Conservation (phyloP, 1,140 invertebrate genomes). For the Agraylea sexmaculata region DNA sequence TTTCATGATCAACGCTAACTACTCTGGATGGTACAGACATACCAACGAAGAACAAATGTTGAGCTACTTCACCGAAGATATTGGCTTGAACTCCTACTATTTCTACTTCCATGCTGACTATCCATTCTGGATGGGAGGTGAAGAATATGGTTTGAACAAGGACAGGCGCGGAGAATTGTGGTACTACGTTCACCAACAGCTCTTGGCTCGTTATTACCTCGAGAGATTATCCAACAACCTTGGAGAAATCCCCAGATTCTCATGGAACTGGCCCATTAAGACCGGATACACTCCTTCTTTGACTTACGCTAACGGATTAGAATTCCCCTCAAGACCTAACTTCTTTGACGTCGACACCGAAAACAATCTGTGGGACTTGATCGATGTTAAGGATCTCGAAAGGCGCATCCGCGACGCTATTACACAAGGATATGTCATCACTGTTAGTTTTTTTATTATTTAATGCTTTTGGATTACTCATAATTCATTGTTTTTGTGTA, state of each 20-base stretch:
- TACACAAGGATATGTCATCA: conserved; percentile 36
- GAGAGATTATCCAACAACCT: conserved; percentile 52
- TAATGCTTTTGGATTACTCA: not conserved
- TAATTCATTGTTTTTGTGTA: not conserved
- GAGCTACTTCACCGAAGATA: conserved; percentile 63
- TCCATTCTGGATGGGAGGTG: conserved; percentile 51
- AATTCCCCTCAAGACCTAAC: conserved; percentile 42
- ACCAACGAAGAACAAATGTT: conserved; percentile 47
- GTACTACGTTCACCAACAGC: conserved; percentile 47
- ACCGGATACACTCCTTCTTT: conserved; percentile 46
- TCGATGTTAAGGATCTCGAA: conserved; percentile 40
- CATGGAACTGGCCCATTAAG: conserved; percentile 40
- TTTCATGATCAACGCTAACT: conserved; percentile 40
- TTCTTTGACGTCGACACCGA: conserved; percentile 35
- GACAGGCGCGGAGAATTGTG: conserved; percentile 49
- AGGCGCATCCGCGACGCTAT: conserved; percentile 42
- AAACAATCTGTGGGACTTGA: conserved; percentile 30
- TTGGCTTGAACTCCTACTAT: conserved; percentile 58
- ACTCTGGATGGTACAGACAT: conserved; percentile 40
- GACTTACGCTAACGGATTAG: conserved; percentile 42
- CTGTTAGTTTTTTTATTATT: conserved; percentile 15
- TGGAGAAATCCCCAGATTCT: conserved; percentile 46
- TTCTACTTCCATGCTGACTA: conserved; percentile 53
- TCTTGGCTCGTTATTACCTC: conserved; percentile 54
- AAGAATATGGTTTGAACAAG: conserved; percentile 39